Evolutionary conservation across 2,888 invertebrate genomes (phyloP).

Genomic region (Nineta flava): DNA sequence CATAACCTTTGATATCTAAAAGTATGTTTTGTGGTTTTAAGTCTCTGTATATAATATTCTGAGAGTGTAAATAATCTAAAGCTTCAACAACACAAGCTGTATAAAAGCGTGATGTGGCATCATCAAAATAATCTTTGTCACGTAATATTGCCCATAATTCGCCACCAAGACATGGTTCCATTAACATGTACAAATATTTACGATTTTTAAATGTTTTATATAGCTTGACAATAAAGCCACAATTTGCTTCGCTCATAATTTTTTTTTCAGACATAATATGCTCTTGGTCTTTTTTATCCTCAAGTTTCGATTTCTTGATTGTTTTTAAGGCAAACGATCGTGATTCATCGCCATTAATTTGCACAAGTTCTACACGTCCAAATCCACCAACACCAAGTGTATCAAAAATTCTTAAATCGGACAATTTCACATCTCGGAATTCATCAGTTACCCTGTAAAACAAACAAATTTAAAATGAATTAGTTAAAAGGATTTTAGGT

Average conservation of each 20-base stretch:
- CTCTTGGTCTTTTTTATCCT: conserved; percentile 95
- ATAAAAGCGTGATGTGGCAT: conserved; percentile 85
- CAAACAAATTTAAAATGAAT: too few relatives aligned
- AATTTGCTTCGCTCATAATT: conserved; percentile 92
- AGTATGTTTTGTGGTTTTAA: conserved; percentile 91
- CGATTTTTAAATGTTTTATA: conserved; percentile 94
- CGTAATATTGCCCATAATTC: conserved; percentile 96
- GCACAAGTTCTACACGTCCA: conserved; percentile 93
- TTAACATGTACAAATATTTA: conserved; percentile 95
- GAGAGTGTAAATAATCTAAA: conserved; percentile 90
- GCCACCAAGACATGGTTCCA: conserved; percentile 97
- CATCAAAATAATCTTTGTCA: conserved; percentile 86
- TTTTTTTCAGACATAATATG: conserved; percentile 99
- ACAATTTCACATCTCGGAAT: conserved; percentile 68
- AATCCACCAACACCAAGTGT: conserved; percentile 98
- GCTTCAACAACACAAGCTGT: conserved; percentile 97
- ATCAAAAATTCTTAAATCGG: conserved; percentile 80
- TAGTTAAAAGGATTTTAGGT: too few relatives aligned
- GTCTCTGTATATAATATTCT: conserved; percentile 92
- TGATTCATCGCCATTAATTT: conserved; percentile 62
- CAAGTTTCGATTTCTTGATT: conserved; percentile 97
- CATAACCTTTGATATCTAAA: conserved; percentile 83
- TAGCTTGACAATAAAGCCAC: conserved; percentile 91
- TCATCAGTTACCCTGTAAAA: conserved; percentile 66
- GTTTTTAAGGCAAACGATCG: conserved; percentile 86